phyloP scores from a whole-genome alignment of 1,140 invertebrate species.

The Sarcophaga peregrina region DNA sequence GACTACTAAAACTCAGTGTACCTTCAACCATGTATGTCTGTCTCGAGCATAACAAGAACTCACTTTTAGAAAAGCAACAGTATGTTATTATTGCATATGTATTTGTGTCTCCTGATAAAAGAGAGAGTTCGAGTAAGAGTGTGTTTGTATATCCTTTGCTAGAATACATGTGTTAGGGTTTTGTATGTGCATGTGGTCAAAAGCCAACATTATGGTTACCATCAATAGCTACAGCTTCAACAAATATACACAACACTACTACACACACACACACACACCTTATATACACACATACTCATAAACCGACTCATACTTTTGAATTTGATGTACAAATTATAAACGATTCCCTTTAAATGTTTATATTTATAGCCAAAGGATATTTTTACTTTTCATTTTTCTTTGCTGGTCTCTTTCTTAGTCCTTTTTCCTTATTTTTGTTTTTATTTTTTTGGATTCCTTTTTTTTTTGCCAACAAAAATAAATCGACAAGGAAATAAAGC shows the following conservation, averaged over 20 bases:
- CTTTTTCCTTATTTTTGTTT: no score
- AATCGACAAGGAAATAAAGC: not conserved
- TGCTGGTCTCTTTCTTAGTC: no score
- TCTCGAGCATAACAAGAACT: no score
- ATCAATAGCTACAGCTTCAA: conserved; percentile 33
- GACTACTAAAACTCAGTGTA: no score
- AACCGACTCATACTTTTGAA: not conserved
- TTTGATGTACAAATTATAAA: conserved; percentile 45
- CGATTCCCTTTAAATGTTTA: conserved; percentile 47
- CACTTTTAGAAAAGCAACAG: not conserved
- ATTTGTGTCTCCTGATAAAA: not conserved
- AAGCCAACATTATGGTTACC: conserved; percentile 36
- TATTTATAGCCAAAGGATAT: conserved; percentile 41
- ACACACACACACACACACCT: not conserved
- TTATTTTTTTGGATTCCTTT: no score
- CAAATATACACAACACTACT: not conserved
- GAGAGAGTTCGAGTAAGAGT: not conserved
- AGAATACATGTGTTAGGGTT: no score
- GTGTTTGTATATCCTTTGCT: not conserved
- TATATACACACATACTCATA: not conserved
- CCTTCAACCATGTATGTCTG: no score
- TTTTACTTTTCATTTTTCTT: not conserved
- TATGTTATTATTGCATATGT: conserved; percentile 1
- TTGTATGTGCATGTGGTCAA: conserved; percentile 12
- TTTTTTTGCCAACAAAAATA: conserved; percentile 31